Evolutionary conservation across 2,888 invertebrate genomes (phyloP), one percentile per base, ranked within the genome.

Genomic region (Megaustenia siamemsis): DNA sequence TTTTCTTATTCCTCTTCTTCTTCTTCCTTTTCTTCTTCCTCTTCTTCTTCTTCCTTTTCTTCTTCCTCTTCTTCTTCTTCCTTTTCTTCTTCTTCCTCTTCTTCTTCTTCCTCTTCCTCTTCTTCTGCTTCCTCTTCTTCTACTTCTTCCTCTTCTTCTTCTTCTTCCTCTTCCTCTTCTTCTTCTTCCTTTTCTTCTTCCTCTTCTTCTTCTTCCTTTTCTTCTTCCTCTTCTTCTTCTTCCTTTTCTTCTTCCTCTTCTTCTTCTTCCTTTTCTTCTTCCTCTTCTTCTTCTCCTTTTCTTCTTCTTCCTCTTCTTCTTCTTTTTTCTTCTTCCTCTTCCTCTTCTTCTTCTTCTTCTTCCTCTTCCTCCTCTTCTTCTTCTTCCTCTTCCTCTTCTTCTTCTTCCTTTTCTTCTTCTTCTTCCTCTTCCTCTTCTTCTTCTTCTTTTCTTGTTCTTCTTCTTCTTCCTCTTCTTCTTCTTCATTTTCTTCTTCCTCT

Each of bases 1-100:
- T 43, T 38, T 43, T 66, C 66, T 68, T 49, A 45, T 35, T 68
- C 45, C 45, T 21, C 24, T 24, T 28, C 45, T 79, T n/a, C 45
- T 28, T 43, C 18, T 79, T n/a, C 45, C 28, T 28, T 56, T 79
- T 21, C 32, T 66, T n/a, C 24, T 78, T 77, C 60, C 32, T 43
- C 45, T n/a, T 80, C 28, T 45, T 68, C 18, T n/a, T 24, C 32
- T 32, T 68, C 49, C 28, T n/a, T 32, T 32, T 56, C 38, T 56
- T 38, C 43, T 43, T 6, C 18, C n/a, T 8, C n/a, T 28, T 75
- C 32, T 49, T 21, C 49, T 49, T 24, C 49, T 49, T 21, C 2
- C 10, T 49, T 49, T 75, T 28, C 18, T 45, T 5, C 28, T 60
- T 60, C 28, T 60, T 28, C 12, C 12, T 60, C 18, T 38, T 68